Evolutionary conservation across 1,140 invertebrate genomes (phyloP).

Genomic region (Grapholita molesta): DNA sequence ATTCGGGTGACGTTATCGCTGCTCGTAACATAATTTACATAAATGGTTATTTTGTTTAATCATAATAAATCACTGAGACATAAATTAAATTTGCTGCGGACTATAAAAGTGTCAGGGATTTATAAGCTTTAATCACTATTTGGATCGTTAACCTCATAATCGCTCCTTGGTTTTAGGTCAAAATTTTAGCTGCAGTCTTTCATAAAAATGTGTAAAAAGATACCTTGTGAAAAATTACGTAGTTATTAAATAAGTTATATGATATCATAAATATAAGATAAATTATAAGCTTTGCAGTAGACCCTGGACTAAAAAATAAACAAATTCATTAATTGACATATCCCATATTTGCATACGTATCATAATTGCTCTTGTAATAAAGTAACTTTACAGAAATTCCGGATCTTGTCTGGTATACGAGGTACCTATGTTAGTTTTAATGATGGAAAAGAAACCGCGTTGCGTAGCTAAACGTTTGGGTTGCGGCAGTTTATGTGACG

Average conservation of each 20-base stretch:
- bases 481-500: conserved; percentile 70
- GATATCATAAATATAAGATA: too few relatives aligned
- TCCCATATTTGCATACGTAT: too few relatives aligned
- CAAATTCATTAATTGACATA: too few relatives aligned
- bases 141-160: conserved; percentile 8
- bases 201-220: background rate
- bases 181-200: background rate
- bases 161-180: background rate
- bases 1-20: background rate
- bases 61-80: conserved; percentile 6
- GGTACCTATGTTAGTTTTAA: conserved; percentile 14
- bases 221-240: background rate
- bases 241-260: too few relatives aligned
- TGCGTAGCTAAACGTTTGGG: conserved; percentile 66
- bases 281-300: too few relatives aligned
- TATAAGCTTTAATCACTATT: conserved; percentile 15
- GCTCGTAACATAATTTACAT: conserved; percentile 11
- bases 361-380: too few relatives aligned
- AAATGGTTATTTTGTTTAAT: conserved; percentile 15
- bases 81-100: conserved; percentile 4
- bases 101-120: conserved; percentile 9
- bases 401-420: too few relatives aligned
- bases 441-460: conserved; percentile 38
- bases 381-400: too few relatives aligned
- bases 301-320: too few relatives aligned